phyloP scores from a whole-genome alignment of 2,888 invertebrate species.

The Hartigia nigra region DNA sequence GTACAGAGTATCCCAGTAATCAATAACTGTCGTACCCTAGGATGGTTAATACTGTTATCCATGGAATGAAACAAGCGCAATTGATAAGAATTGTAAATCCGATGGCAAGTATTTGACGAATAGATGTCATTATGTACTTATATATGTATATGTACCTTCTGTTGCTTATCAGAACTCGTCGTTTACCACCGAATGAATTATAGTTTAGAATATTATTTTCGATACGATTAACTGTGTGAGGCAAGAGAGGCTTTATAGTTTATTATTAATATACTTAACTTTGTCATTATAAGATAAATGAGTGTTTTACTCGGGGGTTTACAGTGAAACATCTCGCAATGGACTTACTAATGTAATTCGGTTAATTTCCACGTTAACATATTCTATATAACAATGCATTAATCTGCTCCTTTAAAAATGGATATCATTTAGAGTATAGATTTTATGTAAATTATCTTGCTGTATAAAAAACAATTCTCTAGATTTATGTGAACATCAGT shows the following conservation, averaged over 20 bases:
- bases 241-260: conserved; percentile 14
- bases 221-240: conserved; percentile 3
- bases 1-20: not conserved
- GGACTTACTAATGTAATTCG: not conserved
- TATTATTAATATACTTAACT: conserved; percentile 11
- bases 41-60: not conserved
- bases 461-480: not conserved
- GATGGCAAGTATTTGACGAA: not conserved
- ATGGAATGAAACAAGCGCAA: not conserved
- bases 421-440: not conserved
- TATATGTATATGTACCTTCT: not conserved
- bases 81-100: not conserved
- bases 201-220: not conserved
- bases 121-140: not conserved
- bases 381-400: not conserved
- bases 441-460: not conserved
- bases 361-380: not conserved
- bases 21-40: not conserved
- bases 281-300: conserved; percentile 12
- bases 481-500: not conserved
- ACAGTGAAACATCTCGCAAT: conserved; percentile 14
- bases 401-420: not conserved
- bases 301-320: conserved; percentile 8
- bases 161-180: not conserved
- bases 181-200: not conserved